phyloP scores from a whole-genome alignment of 1,140 invertebrate genomes.

The Drosophila nigromelanica region DNA sequence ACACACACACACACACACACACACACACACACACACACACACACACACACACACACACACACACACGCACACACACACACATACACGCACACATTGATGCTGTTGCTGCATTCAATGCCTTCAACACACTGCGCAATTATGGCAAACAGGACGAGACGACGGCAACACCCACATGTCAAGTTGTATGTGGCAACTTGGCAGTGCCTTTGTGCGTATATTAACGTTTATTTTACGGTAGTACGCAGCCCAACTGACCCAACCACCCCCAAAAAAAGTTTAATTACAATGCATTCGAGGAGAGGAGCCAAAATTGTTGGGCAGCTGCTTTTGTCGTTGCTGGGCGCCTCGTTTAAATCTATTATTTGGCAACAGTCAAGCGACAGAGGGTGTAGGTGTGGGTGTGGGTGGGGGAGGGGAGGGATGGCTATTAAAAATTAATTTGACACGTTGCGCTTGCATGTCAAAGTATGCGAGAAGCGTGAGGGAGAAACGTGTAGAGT shows the following conservation, averaged over 20 bases:
- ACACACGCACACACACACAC: slow-evolving; percentile 9
- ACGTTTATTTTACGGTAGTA: slow-evolving; percentile 38
- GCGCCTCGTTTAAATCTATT: slow-evolving; percentile 77
- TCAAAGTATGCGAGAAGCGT: slow-evolving; percentile 60
- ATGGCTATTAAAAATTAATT: slow-evolving; percentile 81
- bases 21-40: slow-evolving; percentile 16
- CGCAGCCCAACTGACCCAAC: slow-evolving; percentile 36
- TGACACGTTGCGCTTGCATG: slow-evolving; percentile 81
- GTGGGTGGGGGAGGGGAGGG: slow-evolving; percentile 2
- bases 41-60: slow-evolving; percentile 63
- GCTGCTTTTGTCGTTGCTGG: slow-evolving; percentile 17
- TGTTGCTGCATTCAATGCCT: slow-evolving; percentile 57
- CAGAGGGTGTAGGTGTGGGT: background rate
- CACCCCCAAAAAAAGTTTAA: slow-evolving; percentile 32
- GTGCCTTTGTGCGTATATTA: slow-evolving; percentile 46
- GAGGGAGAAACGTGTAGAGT: background rate
- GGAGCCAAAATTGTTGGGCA: slow-evolving; percentile 1
- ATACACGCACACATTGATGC: slow-evolving; percentile 29
- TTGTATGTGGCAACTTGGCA: slow-evolving; percentile 38
- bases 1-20: slow-evolving; percentile 55
- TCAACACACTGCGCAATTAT: slow-evolving; percentile 53
- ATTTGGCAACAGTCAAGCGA: slow-evolving; percentile 67
- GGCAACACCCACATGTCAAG: slow-evolving; percentile 34
- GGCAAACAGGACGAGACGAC: slow-evolving; percentile 44
- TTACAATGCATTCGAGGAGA: slow-evolving; percentile 37